Evolutionary conservation across 2,113 vertebrate species (phyloP), one percentile per base, ranked within the genome.

Genomic region (Colistium nudipinnis): DNA sequence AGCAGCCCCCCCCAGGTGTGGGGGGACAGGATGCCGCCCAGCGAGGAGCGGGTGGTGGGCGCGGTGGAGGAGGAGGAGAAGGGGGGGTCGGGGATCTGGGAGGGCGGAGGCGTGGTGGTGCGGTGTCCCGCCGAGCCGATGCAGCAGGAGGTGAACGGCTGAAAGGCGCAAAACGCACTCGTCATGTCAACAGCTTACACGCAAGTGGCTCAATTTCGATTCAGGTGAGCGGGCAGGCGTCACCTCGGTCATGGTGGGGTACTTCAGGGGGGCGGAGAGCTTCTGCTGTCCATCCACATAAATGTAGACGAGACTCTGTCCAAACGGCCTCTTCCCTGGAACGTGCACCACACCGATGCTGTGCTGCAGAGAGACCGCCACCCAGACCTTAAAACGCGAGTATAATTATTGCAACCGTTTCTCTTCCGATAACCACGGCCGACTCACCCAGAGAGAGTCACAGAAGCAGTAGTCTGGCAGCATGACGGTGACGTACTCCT

Each of bases 211-310:
- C n/a, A n/a, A n/a, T n/a, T n/a, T n/a, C n/a, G n/a, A n/a, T n/a
- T n/a, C n/a, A n/a, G n/a, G n/a, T n/a, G n/a, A n/a, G n/a, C n/a
- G n/a, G n/a, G 4, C 9, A 24, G 13, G 30, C 41, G 93, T 94
- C 82, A 99, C 98, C 92, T 99, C 98, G 43, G 95, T 96, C 96
- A 97, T 95, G 19, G 91, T 92, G 72, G 98, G 98, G 78, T 96
- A 99, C 68, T 96, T 95, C 56, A 99, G 94, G 0, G 96, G 94
- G 1, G 96, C 95, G 28, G 95, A 96, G 17, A 96, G 91, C 62
- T 98, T 98, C 86, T 95, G 98, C 65, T 98, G 98, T 53, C 98
- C 98, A 36, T 99, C 98, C 61, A 98, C 95, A 1, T 98, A 99
- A 83, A 99, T 96, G 84, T 92, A 96, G 20, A 99, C 95, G 6